Conservation (phyloP, 2,888 invertebrate genomes). For the Dione juno region DNA sequence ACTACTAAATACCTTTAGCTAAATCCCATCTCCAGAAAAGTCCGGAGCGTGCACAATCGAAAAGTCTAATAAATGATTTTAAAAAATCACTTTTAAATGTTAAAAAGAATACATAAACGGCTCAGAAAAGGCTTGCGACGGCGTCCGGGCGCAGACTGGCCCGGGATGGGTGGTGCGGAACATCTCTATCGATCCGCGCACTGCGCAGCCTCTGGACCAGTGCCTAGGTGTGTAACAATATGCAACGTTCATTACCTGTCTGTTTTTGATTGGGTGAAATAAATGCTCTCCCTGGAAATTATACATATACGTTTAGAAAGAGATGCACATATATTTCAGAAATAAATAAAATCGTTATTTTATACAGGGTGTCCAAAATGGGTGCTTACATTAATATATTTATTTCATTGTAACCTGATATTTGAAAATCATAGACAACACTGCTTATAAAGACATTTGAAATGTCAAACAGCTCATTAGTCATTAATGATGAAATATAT, state of each 20-base stretch:
- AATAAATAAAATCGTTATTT: slow-evolving; percentile 14
- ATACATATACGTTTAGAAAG: not conserved
- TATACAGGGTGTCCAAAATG: not conserved
- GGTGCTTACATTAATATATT: not conserved
- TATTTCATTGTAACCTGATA: not conserved
- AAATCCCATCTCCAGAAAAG: slow-evolving; percentile 64
- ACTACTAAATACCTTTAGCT: slow-evolving; percentile 65
- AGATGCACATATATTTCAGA: not conserved
- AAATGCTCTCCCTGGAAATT: slow-evolving; percentile 1
- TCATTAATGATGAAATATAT: not conserved
- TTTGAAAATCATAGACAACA: slow-evolving; percentile 15
- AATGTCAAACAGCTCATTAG: slow-evolving; percentile 14
- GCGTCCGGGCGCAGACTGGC: slow-evolving; percentile 59
- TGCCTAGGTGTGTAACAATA: slow-evolving; percentile 14
- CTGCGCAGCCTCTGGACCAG: slow-evolving; percentile 69
- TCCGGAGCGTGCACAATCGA: slow-evolving; percentile 53
- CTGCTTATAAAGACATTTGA: slow-evolving; percentile 5
- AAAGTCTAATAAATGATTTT: slow-evolving; percentile 45
- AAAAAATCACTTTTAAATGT: slow-evolving; percentile 47
- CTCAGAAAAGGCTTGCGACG: slow-evolving; percentile 47
- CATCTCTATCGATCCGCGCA: slow-evolving; percentile 66
- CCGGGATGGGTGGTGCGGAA: slow-evolving; percentile 57
- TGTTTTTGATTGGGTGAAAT: slow-evolving; percentile 17
- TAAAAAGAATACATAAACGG: slow-evolving; percentile 49
- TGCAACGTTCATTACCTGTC: slow-evolving; percentile 53